These are phyloP conservation scores for Agrenia bidenticulata DNA, from an alignment of 2,888 invertebrate species.

Conservation along the genomic window DNA sequence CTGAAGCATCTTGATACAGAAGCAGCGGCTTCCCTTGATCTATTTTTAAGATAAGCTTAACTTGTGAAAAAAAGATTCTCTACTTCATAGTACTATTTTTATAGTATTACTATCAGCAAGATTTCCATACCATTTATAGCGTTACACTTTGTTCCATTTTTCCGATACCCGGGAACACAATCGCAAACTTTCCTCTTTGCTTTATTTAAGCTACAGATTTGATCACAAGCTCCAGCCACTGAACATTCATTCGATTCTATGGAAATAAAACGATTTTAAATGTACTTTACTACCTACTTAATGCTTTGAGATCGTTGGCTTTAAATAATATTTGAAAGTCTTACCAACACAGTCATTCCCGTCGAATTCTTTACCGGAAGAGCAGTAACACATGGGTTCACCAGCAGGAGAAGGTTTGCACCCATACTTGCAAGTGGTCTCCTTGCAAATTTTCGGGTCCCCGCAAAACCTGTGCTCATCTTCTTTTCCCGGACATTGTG, in stretches of 20 bases:
- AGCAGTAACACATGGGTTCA: constrained; percentile 71
- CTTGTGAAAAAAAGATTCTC: background rate
- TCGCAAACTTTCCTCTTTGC: constrained; percentile 68
- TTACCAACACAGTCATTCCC: constrained; percentile 65
- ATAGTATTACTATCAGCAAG: no score
- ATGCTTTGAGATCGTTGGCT: background rate
- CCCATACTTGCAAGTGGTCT: constrained; percentile 65
- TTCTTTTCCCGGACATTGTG: constrained; percentile 37
- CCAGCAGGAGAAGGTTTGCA: constrained; percentile 72
- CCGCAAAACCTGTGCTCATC: constrained; percentile 55
- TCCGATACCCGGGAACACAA: constrained; percentile 71
- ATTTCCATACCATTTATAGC: constrained; percentile 23
- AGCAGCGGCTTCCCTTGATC: constrained; percentile 64
- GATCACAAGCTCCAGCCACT: constrained; percentile 71
- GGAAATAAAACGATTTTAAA: constrained; percentile 19
- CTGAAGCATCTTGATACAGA: constrained; percentile 68
- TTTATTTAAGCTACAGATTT: constrained; percentile 68
- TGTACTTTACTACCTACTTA: constrained; percentile 7
- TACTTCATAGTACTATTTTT: no score
- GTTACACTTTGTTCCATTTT: constrained; percentile 57
- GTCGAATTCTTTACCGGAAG: constrained; percentile 63
- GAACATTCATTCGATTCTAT: constrained; percentile 76
- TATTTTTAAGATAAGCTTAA: constrained; percentile 1
- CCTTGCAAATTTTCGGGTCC: constrained; percentile 59
- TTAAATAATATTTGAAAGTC: constrained; percentile 34